Evolutionary conservation across 2,888 invertebrate genomes (phyloP), one percentile per base, ranked within the genome.

Genomic region (Notocelia uddmanniana): DNA sequence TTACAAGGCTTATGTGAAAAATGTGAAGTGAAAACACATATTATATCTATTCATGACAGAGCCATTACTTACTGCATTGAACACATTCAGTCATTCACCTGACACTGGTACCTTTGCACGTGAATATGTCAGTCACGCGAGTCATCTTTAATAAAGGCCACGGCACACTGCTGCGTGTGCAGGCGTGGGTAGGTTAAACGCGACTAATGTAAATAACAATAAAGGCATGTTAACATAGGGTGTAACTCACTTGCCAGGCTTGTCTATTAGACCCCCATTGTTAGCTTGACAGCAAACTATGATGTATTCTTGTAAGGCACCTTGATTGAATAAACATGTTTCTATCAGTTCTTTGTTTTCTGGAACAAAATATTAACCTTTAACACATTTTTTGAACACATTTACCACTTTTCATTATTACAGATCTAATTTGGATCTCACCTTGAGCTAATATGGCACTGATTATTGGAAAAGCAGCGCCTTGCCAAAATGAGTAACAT

Each of bases 401-500:
- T 11, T 52, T 18, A 15, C 19, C n/a, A 50, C 19, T 19, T 19
- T 50, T 10, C 1, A 18, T 50, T 9, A 9, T 10, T 19, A 50
- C 11, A 15, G 6, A 54, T 23, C 6, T 5, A 13, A 13, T 41
- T 50, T 52, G 31, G 18, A 13, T 66, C 41, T 66, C 21, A 92
- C 93, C 94, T 86, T 95, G 87, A 26, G 92, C 87, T 89, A 97
- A 91, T 76, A 97, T 94, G 73, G 96, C 95, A 86, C 98, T 97
- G 55, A 99, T 94, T 57, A 99, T 95, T 21, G 98, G 98, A 86
- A 99, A 97, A 57, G 97, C 95, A 63, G 97, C 99, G 34, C 98
- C 99, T 91, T 98, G 98, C 99, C 99, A 99, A 93, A 99, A 99
- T 0, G 99, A 99, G 88, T 99, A 99, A 89, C 99, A 99, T 3